These are phyloP conservation scores for Halcyon leucocephala DNA, from an alignment of 2,797 vertebrate genomes.

Conservation along the genomic window DNA sequence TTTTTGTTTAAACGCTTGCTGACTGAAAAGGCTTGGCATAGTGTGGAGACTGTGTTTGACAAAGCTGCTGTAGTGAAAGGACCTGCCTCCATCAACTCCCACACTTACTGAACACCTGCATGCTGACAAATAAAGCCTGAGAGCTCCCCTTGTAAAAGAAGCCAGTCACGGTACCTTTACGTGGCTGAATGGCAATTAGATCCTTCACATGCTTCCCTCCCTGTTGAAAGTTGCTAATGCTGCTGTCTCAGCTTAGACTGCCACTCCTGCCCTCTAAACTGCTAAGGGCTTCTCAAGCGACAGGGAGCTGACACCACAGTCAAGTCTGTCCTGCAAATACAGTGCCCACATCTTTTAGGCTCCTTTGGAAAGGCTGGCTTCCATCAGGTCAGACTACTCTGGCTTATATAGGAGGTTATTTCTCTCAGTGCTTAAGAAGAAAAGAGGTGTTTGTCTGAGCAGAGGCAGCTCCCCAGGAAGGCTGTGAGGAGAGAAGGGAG, in stretches of 20 bases:
- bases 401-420: neutral
- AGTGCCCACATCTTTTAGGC: neutral
- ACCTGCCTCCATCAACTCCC: neutral
- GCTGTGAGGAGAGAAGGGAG: neutral
- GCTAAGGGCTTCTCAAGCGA: neutral
- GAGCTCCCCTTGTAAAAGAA: conserved; percentile 30
- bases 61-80: neutral
- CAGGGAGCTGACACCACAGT: neutral
- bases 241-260: neutral
- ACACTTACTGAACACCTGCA: neutral
- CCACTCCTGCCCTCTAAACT: neutral
- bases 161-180: neutral
- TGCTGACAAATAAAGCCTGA: neutral
- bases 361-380: neutral
- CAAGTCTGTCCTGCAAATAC: neutral
- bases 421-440: neutral
- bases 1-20: neutral
- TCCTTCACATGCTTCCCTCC: neutral
- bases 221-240: neutral
- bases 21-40: conserved; percentile 24
- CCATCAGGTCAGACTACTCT: neutral
- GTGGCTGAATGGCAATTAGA: neutral
- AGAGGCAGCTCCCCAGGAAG: neutral
- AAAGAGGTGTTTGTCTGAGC: neutral
- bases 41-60: neutral